These are phyloP conservation scores for Berghia stephanieae DNA, from an alignment of 1,140 invertebrate species.

Conservation along the genomic window DNA sequence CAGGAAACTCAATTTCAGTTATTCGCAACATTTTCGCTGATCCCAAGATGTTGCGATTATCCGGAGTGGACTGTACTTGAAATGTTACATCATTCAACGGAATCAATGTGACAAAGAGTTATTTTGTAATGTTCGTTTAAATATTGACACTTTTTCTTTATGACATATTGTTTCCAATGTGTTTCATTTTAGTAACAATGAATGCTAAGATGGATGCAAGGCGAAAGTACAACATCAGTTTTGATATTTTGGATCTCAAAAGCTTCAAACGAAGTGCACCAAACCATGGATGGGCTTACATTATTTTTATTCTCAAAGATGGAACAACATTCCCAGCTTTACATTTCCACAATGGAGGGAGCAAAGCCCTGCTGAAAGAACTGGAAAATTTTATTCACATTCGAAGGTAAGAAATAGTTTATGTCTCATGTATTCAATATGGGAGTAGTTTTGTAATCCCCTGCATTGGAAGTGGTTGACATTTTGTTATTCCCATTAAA, in stretches of 20 bases:
- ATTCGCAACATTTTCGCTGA: too few relatives aligned
- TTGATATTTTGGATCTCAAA: constrained; percentile 68
- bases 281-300: constrained; percentile 63
- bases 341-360: constrained; percentile 87
- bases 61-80: too few relatives aligned
- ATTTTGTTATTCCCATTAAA: too few relatives aligned
- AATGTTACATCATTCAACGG: too few relatives aligned
- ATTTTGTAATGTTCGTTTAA: not conserved
- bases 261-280: constrained; percentile 65
- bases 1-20: too few relatives aligned
- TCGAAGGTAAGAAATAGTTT: constrained; percentile 67
- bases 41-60: too few relatives aligned
- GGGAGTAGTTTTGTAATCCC: too few relatives aligned
- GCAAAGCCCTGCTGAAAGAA: constrained; percentile 78
- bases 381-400: constrained; percentile 67
- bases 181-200: constrained; percentile 42
- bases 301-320: constrained; percentile 71
- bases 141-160: not conserved
- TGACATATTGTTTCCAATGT: constrained; percentile 1
- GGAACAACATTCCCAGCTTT: constrained; percentile 80
- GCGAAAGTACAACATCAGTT: constrained; percentile 64
- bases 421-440: too few relatives aligned
- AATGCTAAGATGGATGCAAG: constrained; percentile 55
- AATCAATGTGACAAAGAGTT: too few relatives aligned
- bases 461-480: too few relatives aligned